These are phyloP conservation scores for Fissipunctia ypsillon DNA, from an alignment of 2,888 invertebrate genomes.

Conservation along the genomic window DNA sequence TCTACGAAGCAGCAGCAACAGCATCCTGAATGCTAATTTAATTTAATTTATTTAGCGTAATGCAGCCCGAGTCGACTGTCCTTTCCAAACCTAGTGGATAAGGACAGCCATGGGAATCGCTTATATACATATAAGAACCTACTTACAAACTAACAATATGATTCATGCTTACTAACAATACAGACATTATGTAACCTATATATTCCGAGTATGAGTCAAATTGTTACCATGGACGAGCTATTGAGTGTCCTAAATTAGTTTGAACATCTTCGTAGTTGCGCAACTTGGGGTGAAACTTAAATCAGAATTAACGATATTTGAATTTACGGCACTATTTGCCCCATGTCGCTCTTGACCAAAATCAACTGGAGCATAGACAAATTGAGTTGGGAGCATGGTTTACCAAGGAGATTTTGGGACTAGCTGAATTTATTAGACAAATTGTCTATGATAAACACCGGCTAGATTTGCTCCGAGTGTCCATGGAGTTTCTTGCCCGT, in stretches of 20 bases:
- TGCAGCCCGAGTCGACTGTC: too few species aligned
- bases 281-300: background rate
- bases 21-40: too few species aligned
- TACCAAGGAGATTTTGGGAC: constrained; percentile 35
- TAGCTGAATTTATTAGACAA: constrained; percentile 30
- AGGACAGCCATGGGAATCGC: too few species aligned
- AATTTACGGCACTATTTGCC: background rate
- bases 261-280: background rate
- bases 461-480: background rate
- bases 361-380: constrained; percentile 30
- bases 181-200: too few species aligned
- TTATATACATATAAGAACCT: too few species aligned
- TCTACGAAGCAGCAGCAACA: too few species aligned
- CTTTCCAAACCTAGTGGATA: too few species aligned
- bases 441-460: constrained; percentile 24
- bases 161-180: too few species aligned
- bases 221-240: background rate
- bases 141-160: too few species aligned
- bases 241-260: background rate
- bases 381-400: constrained; percentile 25
- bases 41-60: too few species aligned
- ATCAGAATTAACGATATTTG: background rate
- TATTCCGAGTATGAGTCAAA: too few species aligned
- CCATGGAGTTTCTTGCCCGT: too few species aligned
- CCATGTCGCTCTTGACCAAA: constrained; percentile 4